Evolutionary conservation across 2,888 invertebrate genomes (phyloP).

Genomic region (Villa cingulata): DNA sequence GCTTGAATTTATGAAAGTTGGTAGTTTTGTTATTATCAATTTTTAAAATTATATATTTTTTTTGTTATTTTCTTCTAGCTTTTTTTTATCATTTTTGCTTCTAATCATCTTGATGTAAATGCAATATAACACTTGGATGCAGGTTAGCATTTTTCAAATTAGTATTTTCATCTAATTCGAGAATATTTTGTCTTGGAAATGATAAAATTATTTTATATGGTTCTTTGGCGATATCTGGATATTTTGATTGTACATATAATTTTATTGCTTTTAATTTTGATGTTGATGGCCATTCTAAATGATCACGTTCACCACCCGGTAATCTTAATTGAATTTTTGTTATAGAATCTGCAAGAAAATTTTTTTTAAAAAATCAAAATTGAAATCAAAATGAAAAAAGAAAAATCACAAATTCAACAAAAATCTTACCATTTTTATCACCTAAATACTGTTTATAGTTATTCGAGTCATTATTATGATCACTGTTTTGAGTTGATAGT

Average conservation of each 20-base stretch:
- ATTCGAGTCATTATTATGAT: no score
- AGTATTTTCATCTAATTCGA: slow-evolving; percentile 26
- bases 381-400: not conserved
- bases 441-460: slow-evolving; percentile 7
- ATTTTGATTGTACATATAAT: slow-evolving; percentile 28
- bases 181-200: slow-evolving; percentile 29
- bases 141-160: slow-evolving; percentile 30
- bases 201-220: slow-evolving; percentile 33
- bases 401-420: not conserved
- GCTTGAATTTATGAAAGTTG: no score
- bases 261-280: slow-evolving; percentile 28
- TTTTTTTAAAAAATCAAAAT: not conserved
- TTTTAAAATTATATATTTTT: no score
- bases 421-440: slow-evolving; percentile 7
- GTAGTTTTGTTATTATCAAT: no score
- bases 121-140: slow-evolving; percentile 33
- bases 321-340: slow-evolving; percentile 13
- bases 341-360: slow-evolving; percentile 7
- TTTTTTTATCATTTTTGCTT: not conserved
- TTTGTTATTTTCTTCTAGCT: no score
- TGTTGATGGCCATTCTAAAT: slow-evolving; percentile 33
- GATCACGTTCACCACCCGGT: slow-evolving; percentile 23
- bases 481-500: not conserved
- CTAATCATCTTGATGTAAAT: slow-evolving; percentile 32
- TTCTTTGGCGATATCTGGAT: slow-evolving; percentile 25